Evolutionary conservation across 1,140 invertebrate species (phyloP).

Genomic region (Sitobion miscanthi): DNA sequence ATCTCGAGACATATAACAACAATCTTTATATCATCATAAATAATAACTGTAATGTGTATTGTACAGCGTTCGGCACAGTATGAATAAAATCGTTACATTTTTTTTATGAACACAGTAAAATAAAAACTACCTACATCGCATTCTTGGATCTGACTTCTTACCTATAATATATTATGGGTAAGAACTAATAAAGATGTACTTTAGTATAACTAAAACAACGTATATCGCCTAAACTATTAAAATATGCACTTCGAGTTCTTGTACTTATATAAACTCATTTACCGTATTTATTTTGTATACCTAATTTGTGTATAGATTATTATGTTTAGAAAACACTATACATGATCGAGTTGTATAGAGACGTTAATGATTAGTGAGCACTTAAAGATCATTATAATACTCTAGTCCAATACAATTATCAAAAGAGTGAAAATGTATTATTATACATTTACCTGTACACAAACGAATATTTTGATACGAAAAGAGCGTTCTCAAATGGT

Average conservation of each 20-base stretch:
- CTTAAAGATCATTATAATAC: not conserved
- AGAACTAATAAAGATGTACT: not conserved
- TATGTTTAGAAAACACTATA: not conserved
- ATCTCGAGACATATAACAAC: not conserved
- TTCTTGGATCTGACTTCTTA: not conserved
- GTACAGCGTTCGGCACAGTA: not conserved
- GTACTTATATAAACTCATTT: not conserved
- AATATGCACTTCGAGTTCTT: not conserved
- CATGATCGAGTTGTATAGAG: not conserved
- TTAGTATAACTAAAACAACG: not conserved
- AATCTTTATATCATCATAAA: conserved; percentile 14
- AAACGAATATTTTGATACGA: not conserved
- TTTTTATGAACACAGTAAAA: not conserved
- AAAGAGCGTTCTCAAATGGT: not conserved
- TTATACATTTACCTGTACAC: not conserved
- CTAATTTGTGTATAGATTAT: not conserved
- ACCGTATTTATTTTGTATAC: not conserved
- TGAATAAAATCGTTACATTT: not conserved
- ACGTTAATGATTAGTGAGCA: not conserved
- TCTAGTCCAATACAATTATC: not conserved
- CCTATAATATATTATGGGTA: not conserved
- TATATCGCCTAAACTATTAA: not conserved
- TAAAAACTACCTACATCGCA: not conserved
- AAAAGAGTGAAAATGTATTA: not conserved
- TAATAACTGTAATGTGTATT: not conserved